Base-by-base conservation (phyloP, 2,888 invertebrate genomes). In the Megalurothrips usitatus region DNA sequence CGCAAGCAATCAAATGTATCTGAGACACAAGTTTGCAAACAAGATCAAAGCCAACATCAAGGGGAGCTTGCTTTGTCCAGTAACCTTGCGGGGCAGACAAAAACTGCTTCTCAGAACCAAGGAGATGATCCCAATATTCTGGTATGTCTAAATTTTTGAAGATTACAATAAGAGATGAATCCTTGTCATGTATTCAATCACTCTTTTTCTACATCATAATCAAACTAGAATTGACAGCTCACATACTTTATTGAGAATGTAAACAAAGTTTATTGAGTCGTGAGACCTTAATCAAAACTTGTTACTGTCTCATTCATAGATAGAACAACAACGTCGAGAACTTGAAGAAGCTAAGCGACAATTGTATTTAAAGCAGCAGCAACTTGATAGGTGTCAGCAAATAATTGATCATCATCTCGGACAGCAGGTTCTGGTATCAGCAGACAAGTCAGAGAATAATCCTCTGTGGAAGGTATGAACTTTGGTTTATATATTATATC, bases 271-370 rank as follows among this genome's bases (percentile, higher is more conserved):
- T 58, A 14, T n/a, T 6, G 2, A 43, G 34, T 43, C 6, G 6
- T 43, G 34, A 43, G 34, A 43, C 34, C 34, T 43, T 4, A 43
- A 43, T 43, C 6, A 43, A 43, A 43, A 43, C 34, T 43, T 43
- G 34, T 2, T 43, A 43, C n/a, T 43, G 34, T 43, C 34, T 43
- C 3, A 58, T 58, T 58, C 10, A 6, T 26, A 75, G 68, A 26
- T 75, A 9, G 68, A 75, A 26, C 68, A 75, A 75, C 68, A 75
- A 26, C 23, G 26, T 12, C 68, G 10, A 26, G 68, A 75, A 26
- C 68, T 75, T 11, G 68, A 75, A 75, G 68, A 75, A 26, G 68
- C 68, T 23, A 75, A 75, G 68, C 68, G 68, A 11, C 68, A 75
- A 26, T 75, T 75, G 12, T 75, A 26, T 75, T 75, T 75, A 26